Conservation (phyloP, 2,113 vertebrate species). For the Perca flavescens region DNA sequence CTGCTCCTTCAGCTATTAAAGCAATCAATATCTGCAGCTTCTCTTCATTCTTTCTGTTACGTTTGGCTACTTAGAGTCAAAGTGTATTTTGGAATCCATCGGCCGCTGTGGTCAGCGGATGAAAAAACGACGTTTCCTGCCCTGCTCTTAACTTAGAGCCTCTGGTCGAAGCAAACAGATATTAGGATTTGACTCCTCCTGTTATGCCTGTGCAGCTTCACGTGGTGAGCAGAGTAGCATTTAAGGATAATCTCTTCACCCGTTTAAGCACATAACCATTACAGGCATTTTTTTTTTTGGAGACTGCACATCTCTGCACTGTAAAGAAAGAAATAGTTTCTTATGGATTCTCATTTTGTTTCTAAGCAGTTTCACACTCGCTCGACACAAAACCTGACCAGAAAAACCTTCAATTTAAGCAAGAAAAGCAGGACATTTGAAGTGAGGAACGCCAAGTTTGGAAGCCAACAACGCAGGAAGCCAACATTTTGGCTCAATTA, state of each 20-base stretch:
- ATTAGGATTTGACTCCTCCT: constrained; percentile 60
- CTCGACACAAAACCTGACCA: constrained; percentile 2
- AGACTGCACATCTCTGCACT: constrained; percentile 21
- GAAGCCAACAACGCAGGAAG: constrained; percentile 9
- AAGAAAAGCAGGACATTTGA: constrained; percentile 29
- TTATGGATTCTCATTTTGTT: constrained; percentile 33
- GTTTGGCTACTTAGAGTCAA: constrained; percentile 19
- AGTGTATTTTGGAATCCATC: constrained; percentile 51
- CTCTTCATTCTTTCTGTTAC: not conserved
- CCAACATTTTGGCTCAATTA: constrained; percentile 41
- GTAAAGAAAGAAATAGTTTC: constrained; percentile 3
- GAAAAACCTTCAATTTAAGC: constrained; percentile 25
- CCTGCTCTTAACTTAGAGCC: constrained; percentile 59
- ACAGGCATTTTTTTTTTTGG: constrained; percentile 20
- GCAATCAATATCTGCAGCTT: constrained; percentile 13
- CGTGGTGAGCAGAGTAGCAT: constrained; percentile 26
- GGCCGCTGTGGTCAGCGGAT: constrained; percentile 33
- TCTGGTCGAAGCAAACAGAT: constrained; percentile 54
- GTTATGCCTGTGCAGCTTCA: constrained; percentile 32
- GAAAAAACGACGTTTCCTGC: constrained; percentile 46
- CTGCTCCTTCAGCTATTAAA: not conserved
- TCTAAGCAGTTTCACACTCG: constrained; percentile 3
- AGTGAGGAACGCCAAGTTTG: constrained; percentile 23
- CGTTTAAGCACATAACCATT: constrained; percentile 35
- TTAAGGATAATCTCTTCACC: constrained; percentile 39